phyloP scores from a whole-genome alignment of 2,888 invertebrate species.

The Atrina japonica region DNA sequence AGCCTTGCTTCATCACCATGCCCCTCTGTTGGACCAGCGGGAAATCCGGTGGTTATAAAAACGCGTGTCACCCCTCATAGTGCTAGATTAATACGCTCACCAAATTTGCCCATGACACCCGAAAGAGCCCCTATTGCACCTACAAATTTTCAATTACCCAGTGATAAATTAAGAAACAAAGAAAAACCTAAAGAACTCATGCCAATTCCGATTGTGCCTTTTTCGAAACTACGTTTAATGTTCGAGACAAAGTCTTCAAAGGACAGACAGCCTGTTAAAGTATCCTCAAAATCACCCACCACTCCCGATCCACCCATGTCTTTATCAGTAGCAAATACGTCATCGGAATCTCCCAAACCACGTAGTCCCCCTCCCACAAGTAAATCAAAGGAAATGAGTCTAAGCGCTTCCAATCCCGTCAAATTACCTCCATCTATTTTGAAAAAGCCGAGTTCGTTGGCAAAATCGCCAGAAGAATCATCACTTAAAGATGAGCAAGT shows the following conservation, averaged over 20 bases:
- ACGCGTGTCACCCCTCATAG: constrained; percentile 70
- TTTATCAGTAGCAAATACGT: not conserved
- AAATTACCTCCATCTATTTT: constrained; percentile 23
- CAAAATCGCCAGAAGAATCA: not conserved
- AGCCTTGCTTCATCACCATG: constrained; percentile 70
- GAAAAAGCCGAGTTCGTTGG: constrained; percentile 14
- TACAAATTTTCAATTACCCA: constrained; percentile 65
- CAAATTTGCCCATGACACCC: constrained; percentile 61
- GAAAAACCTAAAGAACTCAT: constrained; percentile 68
- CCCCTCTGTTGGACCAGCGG: constrained; percentile 63
- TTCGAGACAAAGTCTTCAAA: constrained; percentile 59
- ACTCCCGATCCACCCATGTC: constrained; percentile 9
- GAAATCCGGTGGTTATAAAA: constrained; percentile 72
- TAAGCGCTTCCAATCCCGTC: no score
- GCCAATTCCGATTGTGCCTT: constrained; percentile 75
- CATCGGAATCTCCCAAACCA: not conserved
- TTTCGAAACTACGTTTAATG: constrained; percentile 72
- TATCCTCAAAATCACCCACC: constrained; percentile 10
- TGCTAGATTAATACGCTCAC: constrained; percentile 56
- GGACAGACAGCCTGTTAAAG: not conserved
- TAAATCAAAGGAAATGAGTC: no score
- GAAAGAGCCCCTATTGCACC: constrained; percentile 60
- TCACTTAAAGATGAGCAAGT: not conserved
- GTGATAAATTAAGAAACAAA: constrained; percentile 69
- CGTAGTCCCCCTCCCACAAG: not conserved